Percentiles rank a stretch among this genome's conserved stretches.
These are phyloP conservation scores for Sarcophaga bullata DNA, from an alignment of 1,140 invertebrate genomes.

Conservation along the genomic window DNA sequence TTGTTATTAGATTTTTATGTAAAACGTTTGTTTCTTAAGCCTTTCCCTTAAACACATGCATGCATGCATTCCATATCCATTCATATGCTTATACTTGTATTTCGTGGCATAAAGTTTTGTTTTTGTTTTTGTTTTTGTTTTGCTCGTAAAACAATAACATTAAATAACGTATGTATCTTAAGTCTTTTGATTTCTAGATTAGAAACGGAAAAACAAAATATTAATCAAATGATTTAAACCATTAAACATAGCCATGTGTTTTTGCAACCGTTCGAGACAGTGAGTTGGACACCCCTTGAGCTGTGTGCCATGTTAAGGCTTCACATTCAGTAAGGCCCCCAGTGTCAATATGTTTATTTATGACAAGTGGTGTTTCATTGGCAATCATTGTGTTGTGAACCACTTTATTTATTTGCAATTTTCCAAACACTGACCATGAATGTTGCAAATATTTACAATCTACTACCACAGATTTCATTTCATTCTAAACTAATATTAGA, in stretches of 20 bases:
- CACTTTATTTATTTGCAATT: background rate
- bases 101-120: too few species aligned
- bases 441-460: background rate
- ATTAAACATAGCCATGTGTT: background rate
- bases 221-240: background rate
- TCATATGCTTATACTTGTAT: too few species aligned
- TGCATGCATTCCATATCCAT: too few species aligned
- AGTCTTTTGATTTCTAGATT: background rate
- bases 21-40: too few species aligned
- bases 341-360: conserved; percentile 15
- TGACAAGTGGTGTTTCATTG: conserved; percentile 5
- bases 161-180: background rate
- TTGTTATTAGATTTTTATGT: too few species aligned
- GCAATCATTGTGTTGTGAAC: background rate
- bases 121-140: too few species aligned
- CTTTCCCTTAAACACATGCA: too few species aligned
- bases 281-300: background rate
- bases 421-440: background rate
- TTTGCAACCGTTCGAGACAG: background rate
- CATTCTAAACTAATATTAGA: too few species aligned
- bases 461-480: too few species aligned
- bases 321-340: too few species aligned
- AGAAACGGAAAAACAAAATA: background rate
- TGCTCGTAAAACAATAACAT: too few species aligned
- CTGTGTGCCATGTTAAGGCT: conserved; percentile 13